Evolutionary conservation across 1,140 invertebrate species (phyloP).

Genomic region (Bactericera cockerelli): DNA sequence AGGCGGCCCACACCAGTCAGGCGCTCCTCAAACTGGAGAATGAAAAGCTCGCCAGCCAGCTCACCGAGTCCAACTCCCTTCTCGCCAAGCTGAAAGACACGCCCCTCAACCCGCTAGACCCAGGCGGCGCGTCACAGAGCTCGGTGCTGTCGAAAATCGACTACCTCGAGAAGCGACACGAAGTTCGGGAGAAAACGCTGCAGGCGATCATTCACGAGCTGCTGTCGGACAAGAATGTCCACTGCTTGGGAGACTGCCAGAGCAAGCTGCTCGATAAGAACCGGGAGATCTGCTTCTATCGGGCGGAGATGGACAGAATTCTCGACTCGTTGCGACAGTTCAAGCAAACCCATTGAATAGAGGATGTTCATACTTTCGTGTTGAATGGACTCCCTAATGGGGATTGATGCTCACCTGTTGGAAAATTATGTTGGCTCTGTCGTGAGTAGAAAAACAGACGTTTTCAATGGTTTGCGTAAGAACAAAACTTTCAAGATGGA

Average conservation of each 20-base stretch:
- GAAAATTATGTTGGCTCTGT: too few species aligned
- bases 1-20: not conserved
- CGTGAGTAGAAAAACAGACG: too few species aligned
- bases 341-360: constrained; percentile 13
- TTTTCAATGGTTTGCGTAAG: too few species aligned
- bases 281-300: constrained; percentile 33
- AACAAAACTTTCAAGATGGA: too few species aligned
- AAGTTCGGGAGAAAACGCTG: constrained; percentile 33
- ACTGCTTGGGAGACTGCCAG: constrained; percentile 24
- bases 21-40: not conserved
- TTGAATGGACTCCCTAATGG: too few species aligned
- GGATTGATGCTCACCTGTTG: too few species aligned
- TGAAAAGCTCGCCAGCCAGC: not conserved
- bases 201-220: constrained; percentile 34
- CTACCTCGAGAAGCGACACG: constrained; percentile 33
- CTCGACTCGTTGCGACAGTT: constrained; percentile 31
- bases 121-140: constrained; percentile 30
- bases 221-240: constrained; percentile 26
- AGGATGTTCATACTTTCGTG: too few species aligned
- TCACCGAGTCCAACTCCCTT: not conserved
- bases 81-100: not conserved
- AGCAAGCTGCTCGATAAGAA: constrained; percentile 27
- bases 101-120: constrained; percentile 13
- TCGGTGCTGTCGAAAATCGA: constrained; percentile 32
- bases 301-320: constrained; percentile 34